Base-by-base conservation (phyloP, 2,797 vertebrate genomes). In the Helostoma temminkii region DNA sequence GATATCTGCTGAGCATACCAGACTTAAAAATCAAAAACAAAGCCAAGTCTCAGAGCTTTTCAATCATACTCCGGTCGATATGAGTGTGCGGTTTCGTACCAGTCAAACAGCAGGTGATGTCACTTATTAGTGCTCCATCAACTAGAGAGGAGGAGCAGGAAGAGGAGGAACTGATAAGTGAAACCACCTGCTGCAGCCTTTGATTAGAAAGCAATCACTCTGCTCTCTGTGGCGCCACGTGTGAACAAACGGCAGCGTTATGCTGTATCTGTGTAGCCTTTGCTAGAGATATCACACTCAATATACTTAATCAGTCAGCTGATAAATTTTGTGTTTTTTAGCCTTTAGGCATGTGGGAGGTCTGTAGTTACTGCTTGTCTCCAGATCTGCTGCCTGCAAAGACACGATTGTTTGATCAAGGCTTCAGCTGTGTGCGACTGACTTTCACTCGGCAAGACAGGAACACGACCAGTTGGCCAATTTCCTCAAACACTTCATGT, bases 381-480 rank as follows among this genome's bases (percentile, higher is more conserved):
- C 19, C 12, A 49, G 64, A 45, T 71, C 52, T 42, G 8, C 70
- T 66, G 66, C 74, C 47, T 72, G 83, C 63, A 73, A 73, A 63
- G 65, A 82, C 84, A 76, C 37, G 76, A 81, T 48, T 75, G 39
- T 71, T 68, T 28, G 18, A 81, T 67, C 76, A 47, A 54, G 66
- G 41, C 69, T 69, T 81, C 56, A 39, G 66, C 60, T 24, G 25
- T 14, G 16, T 67, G 32, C 61, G 50, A 66, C 69, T 82, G 66
- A 56, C 53, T 64, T 34, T 15, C 10, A 3, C 41, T 55, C 54
- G 15, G 49, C 28, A 49, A 66, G 69, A 66, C 77, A 86, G 91
- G 89, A 92, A 90, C 75, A 46, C 2, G 34, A 63, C 65, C 74
- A 53, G 77, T 90, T 90, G 76, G 85, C 84, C 83, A 91, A 89